Evolutionary conservation across 2,113 vertebrate genomes (phyloP).

Genomic region (Orientallactaga bullata): DNA sequence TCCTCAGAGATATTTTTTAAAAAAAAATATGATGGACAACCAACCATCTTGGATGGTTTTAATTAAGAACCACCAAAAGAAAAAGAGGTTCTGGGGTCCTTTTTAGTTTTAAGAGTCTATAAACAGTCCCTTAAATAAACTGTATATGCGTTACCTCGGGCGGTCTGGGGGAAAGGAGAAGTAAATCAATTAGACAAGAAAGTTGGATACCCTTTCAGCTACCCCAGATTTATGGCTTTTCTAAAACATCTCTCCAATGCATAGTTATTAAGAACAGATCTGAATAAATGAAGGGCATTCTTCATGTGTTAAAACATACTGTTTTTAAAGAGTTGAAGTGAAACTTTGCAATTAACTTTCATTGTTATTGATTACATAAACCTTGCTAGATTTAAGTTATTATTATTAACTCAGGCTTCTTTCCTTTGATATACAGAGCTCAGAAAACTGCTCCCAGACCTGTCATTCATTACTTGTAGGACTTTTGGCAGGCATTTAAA

Average conservation of each 20-base stretch:
- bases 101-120: conserved; percentile 82
- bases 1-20: conserved; percentile 60
- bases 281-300: conserved; percentile 66
- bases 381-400: conserved; percentile 54
- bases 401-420: conserved; percentile 60
- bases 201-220: conserved; percentile 67
- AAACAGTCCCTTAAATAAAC: conserved; percentile 83
- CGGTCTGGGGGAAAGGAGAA: conserved; percentile 67
- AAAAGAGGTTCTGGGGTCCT: conserved; percentile 72
- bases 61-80: conserved; percentile 74
- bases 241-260: conserved; percentile 68
- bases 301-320: conserved; percentile 67
- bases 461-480: conserved; percentile 73
- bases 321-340: conserved; percentile 64
- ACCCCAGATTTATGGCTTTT: conserved; percentile 78
- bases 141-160: conserved; percentile 68
- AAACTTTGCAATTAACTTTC: conserved; percentile 73
- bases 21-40: conserved; percentile 62
- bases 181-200: conserved; percentile 80
- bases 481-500: conserved; percentile 71
- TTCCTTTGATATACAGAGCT: conserved; percentile 66
- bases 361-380: conserved; percentile 67
- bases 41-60: conserved; percentile 76
- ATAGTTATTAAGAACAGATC: conserved; percentile 76
- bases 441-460: conserved; percentile 68